Evolutionary conservation across 35 echinoderm and acorn worm genomes (phyloP), one percentile per base, ranked within the genome.

Genomic region (Amphiura filiformis): DNA sequence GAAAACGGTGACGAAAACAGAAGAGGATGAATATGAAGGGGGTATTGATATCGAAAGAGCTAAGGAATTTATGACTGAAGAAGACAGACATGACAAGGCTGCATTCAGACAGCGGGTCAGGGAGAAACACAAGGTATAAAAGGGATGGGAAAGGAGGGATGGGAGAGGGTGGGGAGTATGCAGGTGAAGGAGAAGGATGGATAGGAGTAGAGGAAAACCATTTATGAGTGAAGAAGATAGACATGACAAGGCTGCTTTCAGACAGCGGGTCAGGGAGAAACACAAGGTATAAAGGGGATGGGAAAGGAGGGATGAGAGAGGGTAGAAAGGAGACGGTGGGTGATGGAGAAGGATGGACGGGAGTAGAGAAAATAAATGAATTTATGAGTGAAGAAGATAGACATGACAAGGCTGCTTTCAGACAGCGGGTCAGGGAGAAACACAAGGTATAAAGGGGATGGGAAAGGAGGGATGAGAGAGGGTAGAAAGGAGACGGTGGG

Each of bases 41-140:
- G 92, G 96, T n/a, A 94, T 99, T n/a, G 78, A 99, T 32, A 91
- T 99, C 33, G 84, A 92, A 37, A 94, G 90, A 80, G 87, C 93
- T n/a, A 90, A 95, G 81, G 65, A 83, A 35, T 92, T 89, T 20
- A 94, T 99, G 90, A 83, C 39, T 15, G 90, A 86, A 56, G 96
- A 94, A 38, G 96, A 99, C 78, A 86, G 93, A 75, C 86, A 92
- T 88, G 96, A 99, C 81, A 99, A 94, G 44, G 28, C 84, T 35
- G 81, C 64, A 26, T 99, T 85, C 64, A 89, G 82, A 56, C 89
- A 99, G 76, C 87, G 96, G 22, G 80, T 99, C 89, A 94, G 83
- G 86, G 93, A 86, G 2, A 99, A 99, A 85, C 96, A 94, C 35
- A 92, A 88, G 92, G 96, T 99, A 77, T 75, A 83, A 13, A 35